A percentile compares a stretch with the other conserved stretches of the same genome.
Evolutionary conservation across 2,888 invertebrate genomes (phyloP).

Genomic region (Torymus texanus): DNA sequence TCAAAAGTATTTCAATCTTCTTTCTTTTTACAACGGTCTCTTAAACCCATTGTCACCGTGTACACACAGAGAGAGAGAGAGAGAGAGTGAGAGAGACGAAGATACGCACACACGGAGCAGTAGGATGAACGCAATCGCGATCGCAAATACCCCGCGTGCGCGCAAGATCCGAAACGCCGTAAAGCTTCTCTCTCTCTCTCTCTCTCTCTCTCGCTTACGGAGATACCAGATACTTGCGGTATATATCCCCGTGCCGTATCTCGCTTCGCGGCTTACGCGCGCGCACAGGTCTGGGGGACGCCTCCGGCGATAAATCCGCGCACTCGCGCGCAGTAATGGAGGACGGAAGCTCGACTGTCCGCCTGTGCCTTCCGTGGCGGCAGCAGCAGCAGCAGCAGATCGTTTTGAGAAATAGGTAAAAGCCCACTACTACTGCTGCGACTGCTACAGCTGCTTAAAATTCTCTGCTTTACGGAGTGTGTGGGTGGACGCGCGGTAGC

Average conservation of each 20-base stretch:
- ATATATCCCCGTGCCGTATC: constrained; percentile 1
- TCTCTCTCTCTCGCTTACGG: not conserved
- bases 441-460: too few relatives aligned
- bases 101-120: not conserved
- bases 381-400: too few relatives aligned
- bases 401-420: too few relatives aligned
- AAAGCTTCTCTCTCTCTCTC: not conserved
- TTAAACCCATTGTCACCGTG: too few relatives aligned
- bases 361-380: not conserved
- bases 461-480: too few relatives aligned
- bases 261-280: not conserved
- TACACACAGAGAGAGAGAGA: too few relatives aligned
- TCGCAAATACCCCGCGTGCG: not conserved
- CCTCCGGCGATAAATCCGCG: constrained; percentile 32
- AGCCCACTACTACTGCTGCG: too few relatives aligned
- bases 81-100: too few relatives aligned
- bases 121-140: not conserved
- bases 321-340: constrained; percentile 3
- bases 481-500: too few relatives aligned
- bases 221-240: constrained; percentile 11
- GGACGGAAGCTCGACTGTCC: constrained; percentile 7
- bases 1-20: too few relatives aligned
- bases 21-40: too few relatives aligned
- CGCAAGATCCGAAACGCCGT: not conserved
- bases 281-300: too few relatives aligned